A percentile compares a stretch with the other conserved stretches of the same genome.
Conservation (phyloP, 1,140 invertebrate species). For the Neodiprion fabricii region DNA sequence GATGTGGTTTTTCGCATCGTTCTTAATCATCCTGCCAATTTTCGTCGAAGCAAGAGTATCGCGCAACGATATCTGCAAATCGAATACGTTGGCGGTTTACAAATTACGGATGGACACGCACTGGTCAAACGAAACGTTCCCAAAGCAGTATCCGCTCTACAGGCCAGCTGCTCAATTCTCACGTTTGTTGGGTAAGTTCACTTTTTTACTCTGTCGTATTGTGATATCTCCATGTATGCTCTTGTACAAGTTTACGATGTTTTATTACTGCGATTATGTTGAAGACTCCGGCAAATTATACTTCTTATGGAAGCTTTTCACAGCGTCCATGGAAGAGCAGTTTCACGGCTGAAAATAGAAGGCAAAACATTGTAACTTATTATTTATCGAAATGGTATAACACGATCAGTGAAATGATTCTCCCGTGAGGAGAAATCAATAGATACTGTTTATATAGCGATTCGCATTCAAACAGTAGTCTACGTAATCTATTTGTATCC, state of each 20-base stretch:
- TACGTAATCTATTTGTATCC: not conserved
- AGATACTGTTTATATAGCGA: not conserved
- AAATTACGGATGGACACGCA: slow-evolving; percentile 56
- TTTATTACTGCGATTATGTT: no score
- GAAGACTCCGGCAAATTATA: not conserved
- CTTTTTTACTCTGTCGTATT: no score
- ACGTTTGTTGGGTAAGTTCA: slow-evolving; percentile 57
- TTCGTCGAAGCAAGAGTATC: no score
- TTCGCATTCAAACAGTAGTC: not conserved
- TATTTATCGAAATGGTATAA: not conserved
- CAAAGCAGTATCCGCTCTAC: slow-evolving; percentile 64
- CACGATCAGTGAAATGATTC: no score
- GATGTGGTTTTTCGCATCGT: no score
- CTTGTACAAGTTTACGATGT: no score
- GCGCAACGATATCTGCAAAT: slow-evolving; percentile 29
- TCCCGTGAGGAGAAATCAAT: not conserved
- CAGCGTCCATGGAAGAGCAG: not conserved
- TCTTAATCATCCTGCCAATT: no score
- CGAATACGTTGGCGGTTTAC: slow-evolving; percentile 58
- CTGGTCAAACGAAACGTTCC: slow-evolving; percentile 61
- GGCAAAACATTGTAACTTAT: not conserved
- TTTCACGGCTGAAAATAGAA: not conserved
- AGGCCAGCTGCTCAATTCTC: slow-evolving; percentile 65
- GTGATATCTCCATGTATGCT: no score
- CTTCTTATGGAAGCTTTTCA: not conserved